Percentiles rank a stretch among this genome's conserved stretches.
phyloP scores from a whole-genome alignment of 2,888 invertebrate species.

The Drosophila multiciliata region DNA sequence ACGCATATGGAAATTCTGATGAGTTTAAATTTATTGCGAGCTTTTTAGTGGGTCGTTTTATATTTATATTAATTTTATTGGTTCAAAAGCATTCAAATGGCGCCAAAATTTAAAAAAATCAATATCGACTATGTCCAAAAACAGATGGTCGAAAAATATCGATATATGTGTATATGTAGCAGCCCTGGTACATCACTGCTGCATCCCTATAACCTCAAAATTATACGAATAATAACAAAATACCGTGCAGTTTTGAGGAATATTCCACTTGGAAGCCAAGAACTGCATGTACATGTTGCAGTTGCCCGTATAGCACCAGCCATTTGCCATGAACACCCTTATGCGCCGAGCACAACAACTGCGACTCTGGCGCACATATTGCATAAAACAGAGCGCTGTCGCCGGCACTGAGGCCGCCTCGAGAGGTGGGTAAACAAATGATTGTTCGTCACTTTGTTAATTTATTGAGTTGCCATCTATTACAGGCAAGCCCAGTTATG shows the following conservation, averaged over 20 bases:
- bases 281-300: conserved; percentile 41
- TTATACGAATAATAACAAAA: conserved; percentile 29
- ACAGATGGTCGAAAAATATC: not conserved
- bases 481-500: conserved; percentile 83
- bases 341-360: conserved; percentile 58
- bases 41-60: not conserved
- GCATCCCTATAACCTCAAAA: conserved; percentile 59
- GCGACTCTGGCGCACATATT: conserved; percentile 55
- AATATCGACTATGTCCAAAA: conserved; percentile 4
- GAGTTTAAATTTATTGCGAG: not conserved
- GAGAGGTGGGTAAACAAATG: conserved; percentile 37
- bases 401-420: conserved; percentile 21
- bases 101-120: conserved; percentile 14
- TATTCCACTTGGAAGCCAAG: conserved; percentile 15
- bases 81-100: not conserved
- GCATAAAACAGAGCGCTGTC: conserved; percentile 55
- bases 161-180: conserved; percentile 8
- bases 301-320: conserved; percentile 17
- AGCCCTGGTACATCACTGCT: conserved; percentile 26
- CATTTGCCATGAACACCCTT: conserved; percentile 63
- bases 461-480: not conserved
- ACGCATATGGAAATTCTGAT: not conserved
- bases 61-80: not conserved
- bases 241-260: conserved; percentile 14
- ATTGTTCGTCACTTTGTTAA: not conserved